phyloP scores from a whole-genome alignment of 2,888 invertebrate genomes.

The Pachydiplax longipennis region DNA sequence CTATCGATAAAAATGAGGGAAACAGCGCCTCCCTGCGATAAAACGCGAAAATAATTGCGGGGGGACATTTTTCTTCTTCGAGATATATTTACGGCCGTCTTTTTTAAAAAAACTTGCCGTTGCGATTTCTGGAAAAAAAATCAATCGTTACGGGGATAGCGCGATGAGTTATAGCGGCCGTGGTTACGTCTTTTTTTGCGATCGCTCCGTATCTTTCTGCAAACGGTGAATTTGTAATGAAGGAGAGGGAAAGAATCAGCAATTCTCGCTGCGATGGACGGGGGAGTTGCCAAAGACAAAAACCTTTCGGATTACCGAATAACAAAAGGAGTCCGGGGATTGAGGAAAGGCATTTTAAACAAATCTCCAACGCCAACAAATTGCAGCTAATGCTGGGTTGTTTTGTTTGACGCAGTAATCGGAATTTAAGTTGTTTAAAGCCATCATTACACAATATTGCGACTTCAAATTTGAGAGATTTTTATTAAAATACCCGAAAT shows the following conservation, averaged over 20 bases:
- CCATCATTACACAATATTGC: too few relatives aligned
- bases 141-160: not conserved
- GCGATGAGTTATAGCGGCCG: not conserved
- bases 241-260: not conserved
- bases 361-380: too few relatives aligned
- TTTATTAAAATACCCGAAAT: too few relatives aligned
- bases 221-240: not conserved
- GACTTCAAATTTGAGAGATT: too few relatives aligned
- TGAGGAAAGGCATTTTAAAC: too few relatives aligned
- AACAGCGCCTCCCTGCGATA: not conserved
- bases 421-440: too few relatives aligned
- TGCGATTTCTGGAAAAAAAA: not conserved
- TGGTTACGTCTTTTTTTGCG: not conserved
- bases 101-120: not conserved
- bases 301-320: too few relatives aligned
- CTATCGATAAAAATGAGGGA: not conserved
- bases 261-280: not conserved
- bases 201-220: not conserved
- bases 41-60: not conserved
- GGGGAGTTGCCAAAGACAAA: not conserved
- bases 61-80: not conserved
- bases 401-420: too few relatives aligned
- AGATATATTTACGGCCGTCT: not conserved
- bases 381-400: too few relatives aligned
- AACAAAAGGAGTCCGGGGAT: too few relatives aligned